Percentiles rank a stretch among this genome's conserved stretches.
Evolutionary conservation across 1,140 invertebrate species (phyloP).

Genomic region (Anastatus disparis): DNA sequence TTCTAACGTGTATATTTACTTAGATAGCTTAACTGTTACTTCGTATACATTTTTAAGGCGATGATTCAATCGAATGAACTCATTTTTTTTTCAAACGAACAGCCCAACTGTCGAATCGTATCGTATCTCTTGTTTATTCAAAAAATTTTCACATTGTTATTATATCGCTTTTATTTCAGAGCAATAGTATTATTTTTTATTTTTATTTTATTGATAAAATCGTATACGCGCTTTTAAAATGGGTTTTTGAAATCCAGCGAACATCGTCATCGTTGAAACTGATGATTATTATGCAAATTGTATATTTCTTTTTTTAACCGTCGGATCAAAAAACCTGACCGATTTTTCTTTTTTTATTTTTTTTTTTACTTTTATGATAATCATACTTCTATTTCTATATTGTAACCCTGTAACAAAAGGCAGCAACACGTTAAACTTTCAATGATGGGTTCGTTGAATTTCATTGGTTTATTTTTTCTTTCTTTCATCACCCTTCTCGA

Average conservation of each 20-base stretch:
- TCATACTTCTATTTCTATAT: conserved; percentile 33
- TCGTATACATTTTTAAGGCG: conserved; percentile 70
- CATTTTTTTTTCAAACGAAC: conserved; percentile 66
- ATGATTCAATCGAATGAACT: conserved; percentile 69
- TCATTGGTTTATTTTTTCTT: conserved; percentile 4
- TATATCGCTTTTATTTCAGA: conserved; percentile 34
- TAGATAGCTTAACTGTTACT: conserved; percentile 67
- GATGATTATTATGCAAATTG: conserved; percentile 17
- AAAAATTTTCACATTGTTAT: conserved; percentile 33
- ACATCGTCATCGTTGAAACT: conserved; percentile 21
- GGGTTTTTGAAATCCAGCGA: conserved; percentile 27
- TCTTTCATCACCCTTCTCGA: neutral
- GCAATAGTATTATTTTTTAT: neutral
- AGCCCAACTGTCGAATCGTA: conserved; percentile 61
- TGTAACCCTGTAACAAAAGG: conserved; percentile 42
- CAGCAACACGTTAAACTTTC: conserved; percentile 26
- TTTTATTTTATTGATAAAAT: conserved; percentile 38
- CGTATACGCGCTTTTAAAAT: conserved; percentile 38
- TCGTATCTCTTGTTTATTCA: conserved; percentile 38
- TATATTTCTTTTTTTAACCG: no score
- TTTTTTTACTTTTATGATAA: conserved; percentile 3
- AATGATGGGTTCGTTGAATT: conserved; percentile 29
- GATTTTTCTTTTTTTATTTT: neutral
- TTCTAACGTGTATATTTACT: conserved; percentile 67
- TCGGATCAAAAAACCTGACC: neutral